Evolutionary conservation across 2,888 invertebrate genomes (phyloP).

Genomic region (Lamellibrachia satsuma): DNA sequence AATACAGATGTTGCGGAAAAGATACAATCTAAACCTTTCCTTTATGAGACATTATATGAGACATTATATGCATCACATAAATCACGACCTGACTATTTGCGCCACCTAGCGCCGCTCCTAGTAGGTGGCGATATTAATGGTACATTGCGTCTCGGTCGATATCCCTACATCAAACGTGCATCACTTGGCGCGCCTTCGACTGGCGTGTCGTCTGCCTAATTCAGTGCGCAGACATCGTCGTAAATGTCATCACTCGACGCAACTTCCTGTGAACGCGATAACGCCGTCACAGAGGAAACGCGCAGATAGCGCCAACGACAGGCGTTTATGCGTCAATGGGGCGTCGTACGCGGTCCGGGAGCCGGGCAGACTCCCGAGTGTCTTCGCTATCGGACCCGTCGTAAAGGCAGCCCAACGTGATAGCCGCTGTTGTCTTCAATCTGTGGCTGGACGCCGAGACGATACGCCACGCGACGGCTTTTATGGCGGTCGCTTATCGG

Average conservation of each 20-base stretch:
- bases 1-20: conserved; percentile 3
- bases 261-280: conserved; percentile 17
- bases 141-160: background rate
- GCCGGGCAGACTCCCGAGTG: background rate
- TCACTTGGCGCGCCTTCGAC: background rate
- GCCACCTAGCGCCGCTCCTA: background rate
- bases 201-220: background rate
- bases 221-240: conserved; percentile 17
- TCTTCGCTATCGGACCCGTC: background rate
- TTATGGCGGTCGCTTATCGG: background rate
- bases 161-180: background rate
- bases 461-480: background rate
- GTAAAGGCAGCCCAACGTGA: background rate
- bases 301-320: background rate
- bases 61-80: background rate
- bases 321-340: conserved; percentile 5
- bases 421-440: background rate
- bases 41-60: background rate
- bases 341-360: background rate
- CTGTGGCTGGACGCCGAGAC: background rate
- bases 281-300: background rate
- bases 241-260: conserved; percentile 17
- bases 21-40: background rate
- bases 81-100: background rate
- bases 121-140: background rate